Evolutionary conservation across 2,797 vertebrate species (phyloP).

Genomic region (Manis crassicaudata): DNA sequence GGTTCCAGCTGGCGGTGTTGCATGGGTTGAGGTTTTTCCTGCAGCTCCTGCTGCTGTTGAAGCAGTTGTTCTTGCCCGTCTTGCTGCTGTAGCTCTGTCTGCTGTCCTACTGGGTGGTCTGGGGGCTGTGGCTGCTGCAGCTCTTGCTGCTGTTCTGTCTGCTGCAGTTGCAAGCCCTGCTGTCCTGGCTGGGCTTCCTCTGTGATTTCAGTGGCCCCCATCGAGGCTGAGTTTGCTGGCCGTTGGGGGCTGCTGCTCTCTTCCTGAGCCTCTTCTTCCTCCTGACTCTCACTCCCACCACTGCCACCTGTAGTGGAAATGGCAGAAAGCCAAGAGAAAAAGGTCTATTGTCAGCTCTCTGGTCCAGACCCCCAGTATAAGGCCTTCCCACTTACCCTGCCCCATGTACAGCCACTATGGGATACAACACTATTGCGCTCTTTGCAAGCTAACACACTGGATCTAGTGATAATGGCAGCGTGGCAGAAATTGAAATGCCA

Average conservation of each 20-base stretch:
- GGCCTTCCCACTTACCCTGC: neutral
- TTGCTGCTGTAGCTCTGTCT: neutral
- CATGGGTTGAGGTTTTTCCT: neutral
- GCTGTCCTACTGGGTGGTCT: neutral
- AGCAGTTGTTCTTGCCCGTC: neutral
- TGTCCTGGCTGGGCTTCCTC: neutral
- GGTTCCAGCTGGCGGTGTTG: neutral
- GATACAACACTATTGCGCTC: neutral
- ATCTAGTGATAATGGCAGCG: neutral
- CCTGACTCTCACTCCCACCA: slow-evolving; percentile 50
- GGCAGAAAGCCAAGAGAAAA: slow-evolving; percentile 57
- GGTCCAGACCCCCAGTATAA: neutral
- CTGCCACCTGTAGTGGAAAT: slow-evolving; percentile 72
- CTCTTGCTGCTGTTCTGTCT: neutral
- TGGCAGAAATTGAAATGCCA: neutral
- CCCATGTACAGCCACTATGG: neutral
- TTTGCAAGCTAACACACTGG: neutral
- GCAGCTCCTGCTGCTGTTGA: neutral
- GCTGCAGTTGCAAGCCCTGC: neutral
- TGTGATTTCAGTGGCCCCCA: neutral
- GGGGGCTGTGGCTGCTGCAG: neutral
- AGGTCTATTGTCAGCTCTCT: neutral
- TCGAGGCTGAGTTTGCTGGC: neutral
- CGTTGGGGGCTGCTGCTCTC: neutral
- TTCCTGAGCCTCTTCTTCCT: slow-evolving; percentile 61